Percentiles rank a stretch among this genome's conserved stretches.
phyloP scores from a whole-genome alignment of 2,888 invertebrate species.

The Agrotis exclamationis region DNA sequence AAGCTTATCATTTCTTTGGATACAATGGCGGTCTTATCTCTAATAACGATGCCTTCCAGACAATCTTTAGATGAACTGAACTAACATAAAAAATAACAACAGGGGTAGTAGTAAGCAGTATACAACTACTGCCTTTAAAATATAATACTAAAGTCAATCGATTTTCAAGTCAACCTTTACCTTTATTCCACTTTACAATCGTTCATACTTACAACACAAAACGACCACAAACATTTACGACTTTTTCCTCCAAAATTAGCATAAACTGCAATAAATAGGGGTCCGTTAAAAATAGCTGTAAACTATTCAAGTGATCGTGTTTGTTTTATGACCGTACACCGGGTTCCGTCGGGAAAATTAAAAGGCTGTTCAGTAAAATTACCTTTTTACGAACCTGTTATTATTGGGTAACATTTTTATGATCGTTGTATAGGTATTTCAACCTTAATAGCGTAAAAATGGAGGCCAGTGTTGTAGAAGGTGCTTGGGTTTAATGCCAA shows the following conservation, averaged over 20 bases:
- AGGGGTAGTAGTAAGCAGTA: background rate
- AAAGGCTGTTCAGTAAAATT: constrained; percentile 68
- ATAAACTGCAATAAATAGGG: constrained; percentile 62
- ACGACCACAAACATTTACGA: constrained; percentile 29
- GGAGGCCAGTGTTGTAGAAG: background rate
- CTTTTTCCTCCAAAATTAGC: constrained; percentile 42
- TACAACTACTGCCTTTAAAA: background rate
- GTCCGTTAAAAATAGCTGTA: constrained; percentile 50
- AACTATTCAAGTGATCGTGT: constrained; percentile 63
- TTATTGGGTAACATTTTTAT: constrained; percentile 57
- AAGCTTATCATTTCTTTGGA: no score
- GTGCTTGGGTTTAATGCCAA: background rate
- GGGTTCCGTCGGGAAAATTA: constrained; percentile 63
- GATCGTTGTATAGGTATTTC: constrained; percentile 26
- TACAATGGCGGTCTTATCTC: no score
- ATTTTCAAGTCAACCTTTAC: constrained; percentile 3
- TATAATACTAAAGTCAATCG: background rate
- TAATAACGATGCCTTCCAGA: background rate
- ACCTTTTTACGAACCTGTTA: constrained; percentile 65
- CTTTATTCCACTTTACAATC: background rate
- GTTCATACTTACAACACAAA: constrained; percentile 18
- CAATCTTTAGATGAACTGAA: background rate
- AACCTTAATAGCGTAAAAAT: constrained; percentile 29
- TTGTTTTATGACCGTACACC: constrained; percentile 65
- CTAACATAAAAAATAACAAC: background rate